Conservation (phyloP, 1,140 invertebrate species). For the Saxidomus purpurata region DNA sequence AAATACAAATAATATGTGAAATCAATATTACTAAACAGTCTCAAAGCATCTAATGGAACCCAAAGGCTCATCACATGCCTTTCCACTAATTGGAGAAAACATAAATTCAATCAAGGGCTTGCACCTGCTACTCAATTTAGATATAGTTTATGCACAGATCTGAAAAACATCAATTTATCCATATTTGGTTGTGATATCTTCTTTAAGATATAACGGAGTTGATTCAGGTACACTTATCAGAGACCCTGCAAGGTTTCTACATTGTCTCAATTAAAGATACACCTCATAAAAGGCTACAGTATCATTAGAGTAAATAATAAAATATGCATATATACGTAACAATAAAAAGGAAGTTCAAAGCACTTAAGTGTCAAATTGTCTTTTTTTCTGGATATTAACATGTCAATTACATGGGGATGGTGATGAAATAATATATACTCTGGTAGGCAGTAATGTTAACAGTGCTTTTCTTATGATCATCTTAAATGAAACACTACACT, state of each 20-base stretch:
- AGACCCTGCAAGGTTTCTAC: not conserved
- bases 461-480: no score
- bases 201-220: not conserved
- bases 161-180: not conserved
- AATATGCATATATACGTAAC: not conserved
- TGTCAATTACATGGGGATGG: no score
- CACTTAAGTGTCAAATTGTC: not conserved
- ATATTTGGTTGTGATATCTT: not conserved
- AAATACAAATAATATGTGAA: conserved; percentile 8
- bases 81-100: not conserved
- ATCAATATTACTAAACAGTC: conserved; percentile 30
- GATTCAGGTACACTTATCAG: not conserved
- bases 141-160: not conserved
- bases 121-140: conserved; percentile 33
- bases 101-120: conserved; percentile 27
- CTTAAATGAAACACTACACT: no score
- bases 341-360: not conserved
- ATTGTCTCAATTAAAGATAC: not conserved
- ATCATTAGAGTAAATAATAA: not conserved
- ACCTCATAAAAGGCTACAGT: not conserved
- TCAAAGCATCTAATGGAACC: conserved; percentile 26
- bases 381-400: no score
- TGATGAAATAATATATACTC: no score
- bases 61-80: conserved; percentile 11
- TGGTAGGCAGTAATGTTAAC: no score